phyloP scores from a whole-genome alignment of 2,113 vertebrate genomes.

The Bostrychus sinensis region DNA sequence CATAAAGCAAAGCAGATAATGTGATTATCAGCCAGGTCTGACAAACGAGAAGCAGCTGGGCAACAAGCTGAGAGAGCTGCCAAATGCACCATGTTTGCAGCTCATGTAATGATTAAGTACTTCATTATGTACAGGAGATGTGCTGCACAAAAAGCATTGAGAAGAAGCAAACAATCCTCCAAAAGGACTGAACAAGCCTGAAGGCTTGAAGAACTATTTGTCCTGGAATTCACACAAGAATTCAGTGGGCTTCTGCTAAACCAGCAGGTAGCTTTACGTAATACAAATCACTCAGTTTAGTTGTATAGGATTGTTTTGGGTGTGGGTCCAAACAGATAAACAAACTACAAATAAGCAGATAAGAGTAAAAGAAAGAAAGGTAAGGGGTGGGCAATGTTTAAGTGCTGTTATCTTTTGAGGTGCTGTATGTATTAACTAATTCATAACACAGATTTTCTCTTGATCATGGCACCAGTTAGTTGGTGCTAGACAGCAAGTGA shows the following conservation, averaged over 20 bases:
- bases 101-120: conserved; percentile 51
- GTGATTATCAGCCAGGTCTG: conserved; percentile 35
- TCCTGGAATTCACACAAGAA: background rate
- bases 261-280: background rate
- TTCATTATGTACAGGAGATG: conserved; percentile 62
- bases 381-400: too few relatives aligned
- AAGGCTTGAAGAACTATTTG: background rate
- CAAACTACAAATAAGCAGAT: background rate
- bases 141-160: conserved; percentile 23
- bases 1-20: conserved; percentile 51
- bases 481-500: too few relatives aligned
- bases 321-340: background rate
- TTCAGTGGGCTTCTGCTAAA: background rate
- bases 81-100: conserved; percentile 41
- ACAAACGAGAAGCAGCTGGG: conserved; percentile 63
- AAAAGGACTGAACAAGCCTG: conserved; percentile 23
- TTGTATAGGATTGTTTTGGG: background rate
- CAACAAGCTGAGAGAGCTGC: conserved; percentile 45
- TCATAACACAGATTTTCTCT: too few relatives aligned
- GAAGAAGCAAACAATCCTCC: background rate
- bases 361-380: too few relatives aligned
- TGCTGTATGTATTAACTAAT: too few relatives aligned
- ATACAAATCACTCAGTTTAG: conserved; percentile 18
- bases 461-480: too few relatives aligned
- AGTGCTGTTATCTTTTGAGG: too few relatives aligned